Evolutionary conservation across 2,888 invertebrate genomes (phyloP), one percentile per base, ranked within the genome.

Genomic region (Drosophila rubida): DNA sequence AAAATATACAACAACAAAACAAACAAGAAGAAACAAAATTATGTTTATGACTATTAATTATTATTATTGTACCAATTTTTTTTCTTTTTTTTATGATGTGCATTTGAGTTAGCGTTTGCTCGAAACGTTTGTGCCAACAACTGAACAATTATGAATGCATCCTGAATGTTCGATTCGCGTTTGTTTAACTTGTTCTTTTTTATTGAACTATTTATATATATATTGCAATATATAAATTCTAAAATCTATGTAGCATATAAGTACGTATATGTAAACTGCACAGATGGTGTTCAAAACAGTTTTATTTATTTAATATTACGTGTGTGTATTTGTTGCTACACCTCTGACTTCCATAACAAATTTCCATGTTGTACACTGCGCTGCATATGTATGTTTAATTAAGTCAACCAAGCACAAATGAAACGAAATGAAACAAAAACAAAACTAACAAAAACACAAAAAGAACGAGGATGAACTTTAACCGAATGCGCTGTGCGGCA

Each of bases 111-210:
- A 50, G 48, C 57, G 65, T 62, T 62, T 55, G 68, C 51, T 59
- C 35, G 45, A 63, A 78, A 63, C 68, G 39, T 62, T 74, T 83
- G 87, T 81, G 87, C 85, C 85, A 87, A 63, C 22, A 81, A 78
- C 14, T 50, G 44, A 63, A 55, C 41, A 60, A 50, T 65, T 46
- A 23, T 19, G 37, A 72, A 64, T 61, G 37, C 55, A 61, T 46
- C 39, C 27, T 22, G 37, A 60, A 49, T 59, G 74, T 67, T 70
- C 27, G 46, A 42, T 30, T 50, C 39, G 76, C 22, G 25, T 53
- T 53, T 27, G 25, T 58, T 49, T 30, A 14, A 25, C 37, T 30
- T 30, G 14, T 37, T 16, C 23, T 27, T 39, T 41, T 60, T 60
- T 66, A 67, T 77, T 65, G 62, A 44, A 65, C 48, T 76, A 75